These are phyloP conservation scores for Rachycentron canadum DNA, from an alignment of 2,797 vertebrate species.

Conservation along the genomic window DNA sequence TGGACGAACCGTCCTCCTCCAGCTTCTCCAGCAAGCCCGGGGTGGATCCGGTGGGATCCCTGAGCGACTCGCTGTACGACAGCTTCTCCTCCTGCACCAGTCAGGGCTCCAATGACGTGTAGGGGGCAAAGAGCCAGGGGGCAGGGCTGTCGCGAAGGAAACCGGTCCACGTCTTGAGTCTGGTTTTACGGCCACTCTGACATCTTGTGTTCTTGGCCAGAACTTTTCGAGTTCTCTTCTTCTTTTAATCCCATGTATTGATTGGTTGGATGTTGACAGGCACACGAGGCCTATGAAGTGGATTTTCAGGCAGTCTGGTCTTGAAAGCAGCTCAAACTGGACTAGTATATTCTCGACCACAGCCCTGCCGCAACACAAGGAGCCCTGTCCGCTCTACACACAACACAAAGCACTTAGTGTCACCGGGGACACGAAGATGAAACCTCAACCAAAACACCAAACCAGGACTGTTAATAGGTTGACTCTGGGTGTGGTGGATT, in stretches of 20 bases:
- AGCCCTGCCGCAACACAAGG: conserved; percentile 9
- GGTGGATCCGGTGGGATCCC: conserved; percentile 85
- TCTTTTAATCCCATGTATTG: background rate
- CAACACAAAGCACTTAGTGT: conserved; percentile 74
- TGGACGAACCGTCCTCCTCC: conserved; percentile 78
- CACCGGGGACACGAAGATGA: conserved; percentile 28
- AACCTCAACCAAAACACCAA: conserved; percentile 37
- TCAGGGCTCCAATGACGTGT: conserved; percentile 88
- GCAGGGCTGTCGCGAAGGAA: conserved; percentile 1
- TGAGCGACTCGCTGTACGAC: conserved; percentile 92
- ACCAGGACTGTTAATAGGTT: conserved; percentile 35
- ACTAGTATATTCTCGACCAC: background rate
- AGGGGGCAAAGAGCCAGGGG: conserved; percentile 46
- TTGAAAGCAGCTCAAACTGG: conserved; percentile 1
- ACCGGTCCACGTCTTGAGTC: background rate
- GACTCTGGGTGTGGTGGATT: conserved; percentile 56
- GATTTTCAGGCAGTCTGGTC: conserved; percentile 7
- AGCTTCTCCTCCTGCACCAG: conserved; percentile 93
- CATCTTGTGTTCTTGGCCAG: background rate
- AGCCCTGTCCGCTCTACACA: conserved; percentile 4
- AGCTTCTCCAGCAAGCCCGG: conserved; percentile 77
- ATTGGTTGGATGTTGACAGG: conserved; percentile 27
- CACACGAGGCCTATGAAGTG: background rate
- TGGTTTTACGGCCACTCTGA: background rate
- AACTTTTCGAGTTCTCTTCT: background rate